Percentiles rank a stretch among this genome's conserved stretches.
Conservation (phyloP, 92 coral and sea anemone species). For the Paramuricea clavata region DNA sequence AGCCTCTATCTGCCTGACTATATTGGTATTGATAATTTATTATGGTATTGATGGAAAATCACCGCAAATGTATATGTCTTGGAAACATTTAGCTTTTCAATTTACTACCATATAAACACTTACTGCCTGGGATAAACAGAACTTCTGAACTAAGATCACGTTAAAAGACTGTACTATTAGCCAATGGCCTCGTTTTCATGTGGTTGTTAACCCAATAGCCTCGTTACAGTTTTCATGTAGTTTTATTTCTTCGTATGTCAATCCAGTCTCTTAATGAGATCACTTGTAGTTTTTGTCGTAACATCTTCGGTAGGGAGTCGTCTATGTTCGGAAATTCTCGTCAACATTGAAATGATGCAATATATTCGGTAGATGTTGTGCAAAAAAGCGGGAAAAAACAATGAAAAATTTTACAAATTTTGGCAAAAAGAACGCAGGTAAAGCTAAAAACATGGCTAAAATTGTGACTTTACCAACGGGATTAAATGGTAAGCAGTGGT, state of each 20-base stretch:
- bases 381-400: constrained; percentile 5
- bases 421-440: background rate
- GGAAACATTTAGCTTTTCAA: too few species aligned
- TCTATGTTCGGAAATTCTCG: background rate
- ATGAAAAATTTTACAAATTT: background rate
- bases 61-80: too few species aligned
- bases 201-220: too few species aligned
- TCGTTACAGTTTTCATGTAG: too few species aligned
- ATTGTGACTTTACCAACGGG: constrained; percentile 9
- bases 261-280: background rate
- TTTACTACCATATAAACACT: too few species aligned
- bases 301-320: background rate
- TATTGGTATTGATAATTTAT: too few species aligned
- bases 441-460: constrained; percentile 37
- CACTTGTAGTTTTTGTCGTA: background rate
- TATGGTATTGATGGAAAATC: too few species aligned
- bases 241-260: background rate
- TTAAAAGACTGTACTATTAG: too few species aligned
- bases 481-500: constrained; percentile 3
- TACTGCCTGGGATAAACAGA: too few species aligned
- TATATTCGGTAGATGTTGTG: background rate
- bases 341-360: background rate
- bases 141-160: too few species aligned
- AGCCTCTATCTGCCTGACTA: too few species aligned
- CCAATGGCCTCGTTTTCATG: too few species aligned